These are phyloP conservation scores for Tipula helvola DNA, from an alignment of 2,888 invertebrate genomes.

Conservation along the genomic window DNA sequence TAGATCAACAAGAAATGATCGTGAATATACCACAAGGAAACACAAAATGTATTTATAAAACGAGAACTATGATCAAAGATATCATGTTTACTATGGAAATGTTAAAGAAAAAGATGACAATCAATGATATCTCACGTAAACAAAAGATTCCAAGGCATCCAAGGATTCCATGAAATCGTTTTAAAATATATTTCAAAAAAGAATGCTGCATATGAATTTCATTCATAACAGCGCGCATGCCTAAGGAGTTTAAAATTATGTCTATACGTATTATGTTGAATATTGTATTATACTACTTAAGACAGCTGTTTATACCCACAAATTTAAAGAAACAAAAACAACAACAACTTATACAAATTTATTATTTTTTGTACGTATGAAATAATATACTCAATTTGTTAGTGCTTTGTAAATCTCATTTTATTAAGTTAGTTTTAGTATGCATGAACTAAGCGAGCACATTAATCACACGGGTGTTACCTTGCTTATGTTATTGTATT, in stretches of 20 bases:
- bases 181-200: neutral
- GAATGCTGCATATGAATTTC: neutral
- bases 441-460: neutral
- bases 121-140: neutral
- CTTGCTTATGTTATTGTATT: neutral
- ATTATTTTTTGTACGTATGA: neutral
- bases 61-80: neutral
- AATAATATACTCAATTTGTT: neutral
- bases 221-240: neutral
- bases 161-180: neutral
- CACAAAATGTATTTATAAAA: neutral
- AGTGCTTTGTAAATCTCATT: neutral
- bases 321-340: neutral
- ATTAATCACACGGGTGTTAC: neutral
- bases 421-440: neutral
- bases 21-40: neutral
- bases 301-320: conserved; percentile 4
- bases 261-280: neutral
- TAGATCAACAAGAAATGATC: neutral
- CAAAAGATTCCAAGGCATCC: neutral
- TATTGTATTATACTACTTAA: neutral
- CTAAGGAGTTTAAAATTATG: conserved; percentile 4
- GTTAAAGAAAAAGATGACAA: neutral
- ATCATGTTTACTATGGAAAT: neutral
- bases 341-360: neutral